Percentiles rank a stretch among this genome's conserved stretches.
Conservation (phyloP, 2,888 invertebrate species). For the Agrotis puta region DNA sequence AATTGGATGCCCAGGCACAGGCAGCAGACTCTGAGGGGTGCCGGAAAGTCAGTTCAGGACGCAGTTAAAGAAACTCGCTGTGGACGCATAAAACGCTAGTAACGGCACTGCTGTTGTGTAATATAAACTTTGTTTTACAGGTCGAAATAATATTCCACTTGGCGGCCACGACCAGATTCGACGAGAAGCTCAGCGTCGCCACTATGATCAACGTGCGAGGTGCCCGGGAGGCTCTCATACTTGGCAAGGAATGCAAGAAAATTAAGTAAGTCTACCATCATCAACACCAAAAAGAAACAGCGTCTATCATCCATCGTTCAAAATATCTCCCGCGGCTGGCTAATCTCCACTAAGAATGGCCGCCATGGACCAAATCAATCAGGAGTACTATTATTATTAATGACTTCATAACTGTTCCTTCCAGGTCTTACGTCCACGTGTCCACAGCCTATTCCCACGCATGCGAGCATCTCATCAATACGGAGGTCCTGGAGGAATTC, state of each 20-base stretch:
- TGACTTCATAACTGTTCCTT: not conserved
- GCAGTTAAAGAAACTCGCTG: too few species aligned
- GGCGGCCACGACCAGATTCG: constrained; percentile 93
- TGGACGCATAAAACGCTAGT: too few species aligned
- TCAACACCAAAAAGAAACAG: too few species aligned
- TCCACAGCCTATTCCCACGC: constrained; percentile 47
- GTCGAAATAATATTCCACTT: constrained; percentile 78
- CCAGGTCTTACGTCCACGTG: constrained; percentile 44
- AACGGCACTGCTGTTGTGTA: too few species aligned
- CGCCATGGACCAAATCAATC: too few species aligned
- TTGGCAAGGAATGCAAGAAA: constrained; percentile 94
- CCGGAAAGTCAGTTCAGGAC: too few species aligned
- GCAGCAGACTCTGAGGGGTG: too few species aligned
- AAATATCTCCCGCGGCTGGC: too few species aligned
- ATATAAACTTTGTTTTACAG: constrained; percentile 59
- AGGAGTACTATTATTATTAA: too few species aligned
- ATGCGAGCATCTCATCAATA: constrained; percentile 28
- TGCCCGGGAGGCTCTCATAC: constrained; percentile 94
- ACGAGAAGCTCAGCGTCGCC: constrained; percentile 95
- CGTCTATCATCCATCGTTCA: too few species aligned
- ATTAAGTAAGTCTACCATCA: constrained; percentile 78
- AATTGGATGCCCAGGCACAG: too few species aligned
- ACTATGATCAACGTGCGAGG: constrained; percentile 97
- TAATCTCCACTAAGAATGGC: too few species aligned
- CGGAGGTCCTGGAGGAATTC: constrained; percentile 33